Percentiles rank a stretch among this genome's conserved stretches.
These are phyloP conservation scores for Chinchilla lanigera DNA, from an alignment of 2,113 vertebrate genomes.

Conservation along the genomic window DNA sequence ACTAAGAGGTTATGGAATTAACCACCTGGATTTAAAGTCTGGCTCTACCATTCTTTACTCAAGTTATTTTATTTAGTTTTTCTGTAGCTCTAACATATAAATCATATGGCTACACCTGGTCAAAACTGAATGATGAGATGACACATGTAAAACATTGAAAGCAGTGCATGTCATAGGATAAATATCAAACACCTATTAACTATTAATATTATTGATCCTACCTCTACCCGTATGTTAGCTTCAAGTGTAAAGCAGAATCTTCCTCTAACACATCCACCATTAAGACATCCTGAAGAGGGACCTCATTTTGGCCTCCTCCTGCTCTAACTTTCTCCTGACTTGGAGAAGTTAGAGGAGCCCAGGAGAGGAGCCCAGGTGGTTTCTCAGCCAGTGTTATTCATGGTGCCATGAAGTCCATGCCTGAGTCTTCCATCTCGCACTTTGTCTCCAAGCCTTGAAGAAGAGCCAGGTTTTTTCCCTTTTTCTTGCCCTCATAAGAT, in stretches of 20 bases:
- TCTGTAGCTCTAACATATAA: background rate
- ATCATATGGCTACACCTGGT: background rate
- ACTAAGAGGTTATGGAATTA: background rate
- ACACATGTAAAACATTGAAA: background rate
- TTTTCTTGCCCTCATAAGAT: background rate
- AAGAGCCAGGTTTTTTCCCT: background rate
- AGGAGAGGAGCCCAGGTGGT: background rate
- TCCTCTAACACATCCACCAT: background rate
- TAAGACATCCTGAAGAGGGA: background rate
- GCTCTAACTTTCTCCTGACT: background rate
- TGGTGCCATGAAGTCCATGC: no score
- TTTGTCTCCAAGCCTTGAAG: background rate
- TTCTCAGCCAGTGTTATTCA: background rate
- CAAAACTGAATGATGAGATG: background rate
- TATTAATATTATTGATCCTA: background rate
- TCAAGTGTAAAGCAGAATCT: background rate
- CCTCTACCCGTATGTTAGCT: background rate
- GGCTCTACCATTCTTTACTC: background rate
- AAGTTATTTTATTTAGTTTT: background rate
- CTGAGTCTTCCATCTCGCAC: background rate
- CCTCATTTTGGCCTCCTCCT: background rate
- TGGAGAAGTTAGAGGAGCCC: no score
- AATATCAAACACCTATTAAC: background rate
- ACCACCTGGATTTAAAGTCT: background rate
- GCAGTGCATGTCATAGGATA: background rate